These are phyloP conservation scores for Dexiosoma caninum DNA, from an alignment of 2,888 invertebrate species.

Conservation along the genomic window DNA sequence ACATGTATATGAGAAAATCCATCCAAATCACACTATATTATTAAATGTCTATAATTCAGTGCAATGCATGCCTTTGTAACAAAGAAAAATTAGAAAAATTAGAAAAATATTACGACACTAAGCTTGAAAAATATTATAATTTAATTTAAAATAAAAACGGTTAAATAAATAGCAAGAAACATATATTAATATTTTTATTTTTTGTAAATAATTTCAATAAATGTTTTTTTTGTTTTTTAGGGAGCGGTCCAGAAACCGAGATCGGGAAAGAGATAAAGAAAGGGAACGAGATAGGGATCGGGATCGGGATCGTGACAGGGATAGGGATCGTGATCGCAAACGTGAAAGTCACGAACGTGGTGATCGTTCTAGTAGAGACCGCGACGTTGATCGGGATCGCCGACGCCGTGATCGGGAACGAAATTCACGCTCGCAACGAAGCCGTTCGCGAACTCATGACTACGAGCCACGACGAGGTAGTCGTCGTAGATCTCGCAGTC, in stretches of 20 bases:
- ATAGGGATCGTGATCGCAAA: slow-evolving; percentile 67
- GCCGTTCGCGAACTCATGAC: slow-evolving; percentile 75
- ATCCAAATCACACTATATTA: too few relatives aligned
- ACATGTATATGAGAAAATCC: too few relatives aligned
- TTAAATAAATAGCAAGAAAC: not conserved
- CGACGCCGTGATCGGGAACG: slow-evolving; percentile 72
- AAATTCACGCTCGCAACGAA: slow-evolving; percentile 79
- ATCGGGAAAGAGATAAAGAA: slow-evolving; percentile 51
- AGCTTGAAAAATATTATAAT: too few relatives aligned
- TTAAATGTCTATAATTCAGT: too few relatives aligned
- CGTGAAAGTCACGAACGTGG: slow-evolving; percentile 67
- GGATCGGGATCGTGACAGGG: slow-evolving; percentile 42
- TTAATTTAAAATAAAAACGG: too few relatives aligned
- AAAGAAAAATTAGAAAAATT: too few relatives aligned
- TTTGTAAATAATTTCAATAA: too few relatives aligned
- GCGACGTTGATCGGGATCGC: slow-evolving; percentile 75
- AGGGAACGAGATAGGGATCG: slow-evolving; percentile 43
- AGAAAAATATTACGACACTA: too few relatives aligned
- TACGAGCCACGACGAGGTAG: slow-evolving; percentile 69
- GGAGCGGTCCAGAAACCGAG: slow-evolving; percentile 59
- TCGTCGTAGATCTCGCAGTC: slow-evolving; percentile 73
- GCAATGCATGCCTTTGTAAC: too few relatives aligned
- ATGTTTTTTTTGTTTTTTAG: slow-evolving; percentile 24
- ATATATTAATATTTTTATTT: too few relatives aligned
- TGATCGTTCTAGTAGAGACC: slow-evolving; percentile 74